Conservation (phyloP, 1,140 invertebrate genomes). For the Calosoma granatense region DNA sequence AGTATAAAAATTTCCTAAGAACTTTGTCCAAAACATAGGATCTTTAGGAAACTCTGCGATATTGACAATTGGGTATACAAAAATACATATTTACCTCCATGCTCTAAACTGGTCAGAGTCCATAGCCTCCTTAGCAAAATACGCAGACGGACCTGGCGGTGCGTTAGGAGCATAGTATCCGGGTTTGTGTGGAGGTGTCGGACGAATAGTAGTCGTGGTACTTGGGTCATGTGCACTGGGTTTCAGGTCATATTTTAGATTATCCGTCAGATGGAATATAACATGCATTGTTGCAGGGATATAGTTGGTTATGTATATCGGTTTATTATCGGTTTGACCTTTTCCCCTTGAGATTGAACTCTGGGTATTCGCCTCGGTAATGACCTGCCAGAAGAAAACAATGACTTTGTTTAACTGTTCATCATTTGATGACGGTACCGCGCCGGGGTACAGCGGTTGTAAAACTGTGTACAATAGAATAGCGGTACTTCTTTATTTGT, state of each 20-base stretch:
- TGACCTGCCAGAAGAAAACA: no score
- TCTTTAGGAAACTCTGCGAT: no score
- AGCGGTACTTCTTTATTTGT: no score
- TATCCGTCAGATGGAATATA: conserved; percentile 44
- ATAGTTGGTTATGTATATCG: conserved; percentile 23
- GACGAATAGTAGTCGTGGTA: conserved; percentile 15
- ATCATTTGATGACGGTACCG: no score
- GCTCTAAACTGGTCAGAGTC: neutral
- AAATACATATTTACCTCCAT: no score
- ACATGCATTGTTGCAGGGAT: conserved; percentile 47
- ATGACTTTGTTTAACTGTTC: no score
- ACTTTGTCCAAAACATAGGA: no score
- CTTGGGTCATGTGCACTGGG: conserved; percentile 25
- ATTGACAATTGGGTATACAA: no score
- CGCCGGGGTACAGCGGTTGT: no score
- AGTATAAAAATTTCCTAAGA: no score
- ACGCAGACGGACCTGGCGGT: conserved; percentile 31
- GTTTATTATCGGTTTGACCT: conserved; percentile 4
- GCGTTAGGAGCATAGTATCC: conserved; percentile 39
- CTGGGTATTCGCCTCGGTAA: neutral
- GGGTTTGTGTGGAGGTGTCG: conserved; percentile 40
- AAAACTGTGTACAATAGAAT: no score
- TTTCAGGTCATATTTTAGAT: conserved; percentile 42
- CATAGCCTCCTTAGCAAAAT: neutral
- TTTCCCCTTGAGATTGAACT: neutral